Evolutionary conservation across 2,113 vertebrate genomes (phyloP), one percentile per base, ranked within the genome.

Genomic region (Phoenicopterus ruber): DNA sequence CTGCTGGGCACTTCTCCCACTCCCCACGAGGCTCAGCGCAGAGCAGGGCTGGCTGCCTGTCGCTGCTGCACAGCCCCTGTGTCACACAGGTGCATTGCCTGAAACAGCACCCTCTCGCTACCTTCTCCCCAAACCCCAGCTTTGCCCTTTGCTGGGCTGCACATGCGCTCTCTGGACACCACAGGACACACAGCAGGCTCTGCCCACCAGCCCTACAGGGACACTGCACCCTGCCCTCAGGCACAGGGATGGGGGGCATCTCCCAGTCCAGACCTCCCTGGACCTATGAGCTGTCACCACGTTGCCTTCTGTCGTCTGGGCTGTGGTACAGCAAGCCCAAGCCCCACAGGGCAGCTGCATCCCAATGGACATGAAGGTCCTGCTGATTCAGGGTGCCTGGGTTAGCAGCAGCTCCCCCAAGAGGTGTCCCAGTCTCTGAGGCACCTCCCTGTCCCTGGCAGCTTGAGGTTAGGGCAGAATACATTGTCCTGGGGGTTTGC

Each of bases 71-170:
- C 58, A 25, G 58, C 19, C 49, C 19, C 42, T 32, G 36, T 0
- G 1, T 8, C 11, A 32, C 38, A 29, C 1, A 1, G 13, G n/a
- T 29, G 20, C 38, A 28, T 32, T 19, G n/a, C 29, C 40, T 34
- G 57, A 29, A 55, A 34, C 2, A 4, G 6, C 17, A 5, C 6
- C 46, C 24, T 22, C 38, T 4, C 1, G 0, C 63, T 24, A 13
- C 52, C 44, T 32, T 31, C 36, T 32, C 59, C 59, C 54, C 20
- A 21, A 2, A 31, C 13, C 38, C 52, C 32, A 29, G 14, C 83
- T 63, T 62, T 82, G 62, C 31, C n/a, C n/a, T 44, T 82, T 8
- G 16, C 70, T 11, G 20, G 69, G n/a, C 47, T 82, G 74, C 40
- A 18, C 13, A 1, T 3, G 13, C 0, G 3, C 74, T 66, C 49